These are phyloP conservation scores for Chymomyza procnemis DNA, from an alignment of 2,888 invertebrate species.

Conservation along the genomic window DNA sequence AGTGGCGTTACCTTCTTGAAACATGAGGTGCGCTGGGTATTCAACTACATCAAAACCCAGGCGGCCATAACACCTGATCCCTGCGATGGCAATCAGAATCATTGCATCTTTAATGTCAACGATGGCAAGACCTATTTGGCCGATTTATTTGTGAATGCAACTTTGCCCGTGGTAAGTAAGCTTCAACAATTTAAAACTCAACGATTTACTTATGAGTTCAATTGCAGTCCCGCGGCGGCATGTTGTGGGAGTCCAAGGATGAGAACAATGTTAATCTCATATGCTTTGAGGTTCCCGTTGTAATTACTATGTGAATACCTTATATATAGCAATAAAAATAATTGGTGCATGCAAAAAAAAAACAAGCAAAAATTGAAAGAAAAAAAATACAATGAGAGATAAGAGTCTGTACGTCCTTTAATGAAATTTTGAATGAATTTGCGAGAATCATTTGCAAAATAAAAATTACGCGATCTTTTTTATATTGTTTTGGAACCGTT, in stretches of 20 bases:
- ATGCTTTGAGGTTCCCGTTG: conserved; percentile 75
- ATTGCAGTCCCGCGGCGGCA: conserved; percentile 76
- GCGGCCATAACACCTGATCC: conserved; percentile 75
- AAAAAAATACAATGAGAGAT: conserved; percentile 18
- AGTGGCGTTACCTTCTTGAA: conserved; percentile 66
- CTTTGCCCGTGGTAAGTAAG: conserved; percentile 70
- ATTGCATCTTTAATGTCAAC: conserved; percentile 61
- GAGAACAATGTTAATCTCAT: conserved; percentile 63
- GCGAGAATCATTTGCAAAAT: conserved; percentile 27
- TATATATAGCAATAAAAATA: conserved; percentile 51
- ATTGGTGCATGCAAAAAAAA: conserved; percentile 65
- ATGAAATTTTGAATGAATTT: conserved; percentile 59
- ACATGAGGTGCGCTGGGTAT: conserved; percentile 74
- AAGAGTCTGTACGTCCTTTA: conserved; percentile 52
- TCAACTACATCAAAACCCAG: conserved; percentile 66
- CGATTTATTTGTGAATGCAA: conserved; percentile 62
- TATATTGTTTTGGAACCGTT: conserved; percentile 33
- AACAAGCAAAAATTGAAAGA: conserved; percentile 15
- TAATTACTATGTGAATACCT: conserved; percentile 50
- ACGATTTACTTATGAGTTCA: not conserved
- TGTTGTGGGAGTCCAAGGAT: conserved; percentile 75
- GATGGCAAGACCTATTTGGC: conserved; percentile 73
- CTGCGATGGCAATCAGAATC: conserved; percentile 65
- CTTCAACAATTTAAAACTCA: not conserved
- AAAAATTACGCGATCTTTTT: conserved; percentile 57